Base-by-base conservation (phyloP, 2,888 invertebrate genomes). In the Mellilla xanthometata region DNA sequence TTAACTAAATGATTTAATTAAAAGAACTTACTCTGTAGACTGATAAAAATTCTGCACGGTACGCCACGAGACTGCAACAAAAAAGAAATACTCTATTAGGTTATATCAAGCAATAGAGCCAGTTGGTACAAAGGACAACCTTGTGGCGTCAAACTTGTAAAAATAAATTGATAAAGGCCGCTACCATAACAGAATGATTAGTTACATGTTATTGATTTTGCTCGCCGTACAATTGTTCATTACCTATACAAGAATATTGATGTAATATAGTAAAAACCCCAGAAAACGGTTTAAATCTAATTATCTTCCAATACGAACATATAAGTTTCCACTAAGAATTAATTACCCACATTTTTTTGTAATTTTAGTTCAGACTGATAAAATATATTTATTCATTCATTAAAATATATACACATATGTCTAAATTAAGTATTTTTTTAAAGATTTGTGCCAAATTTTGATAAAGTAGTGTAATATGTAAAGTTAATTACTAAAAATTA, bases 61-160 rank as follows among this genome's bases (percentile, higher is more conserved):
- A 56, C 47, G 56, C 56, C 52, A 47, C 56, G 60, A 62, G 76
- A 68, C 84, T 84, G 81, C 46, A 84, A 84, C 82, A 82, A 83
- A 54, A n/a, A 58, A 57, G 53, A 60, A 58, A 51, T 36, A 39
- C 39, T n/a, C 38, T 33, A 29, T 54, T 40, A 44, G 35, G 35
- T 39, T 47, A 33, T n/a, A 8, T 26, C 15, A 9, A 1, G 2
- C 23, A 42, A 34, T 30, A 19, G 29, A 24, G 26, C 15, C 22
- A 32, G 27, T 27, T 12, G n/a, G n/a, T n/a, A 27, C 26, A 39
- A 30, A 33, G 13, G 31, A 31, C 31, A 39, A 39, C 39, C 39
- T 31, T 39, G 31, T 28, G 24, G 24, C 26, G 30, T 39, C 26
- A 33, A 39, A 12, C 24, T 35, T 30, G 39, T 22, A 7, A 15